phyloP scores from a whole-genome alignment of 2,113 vertebrate genomes.

The Lasiurus cinereus region DNA sequence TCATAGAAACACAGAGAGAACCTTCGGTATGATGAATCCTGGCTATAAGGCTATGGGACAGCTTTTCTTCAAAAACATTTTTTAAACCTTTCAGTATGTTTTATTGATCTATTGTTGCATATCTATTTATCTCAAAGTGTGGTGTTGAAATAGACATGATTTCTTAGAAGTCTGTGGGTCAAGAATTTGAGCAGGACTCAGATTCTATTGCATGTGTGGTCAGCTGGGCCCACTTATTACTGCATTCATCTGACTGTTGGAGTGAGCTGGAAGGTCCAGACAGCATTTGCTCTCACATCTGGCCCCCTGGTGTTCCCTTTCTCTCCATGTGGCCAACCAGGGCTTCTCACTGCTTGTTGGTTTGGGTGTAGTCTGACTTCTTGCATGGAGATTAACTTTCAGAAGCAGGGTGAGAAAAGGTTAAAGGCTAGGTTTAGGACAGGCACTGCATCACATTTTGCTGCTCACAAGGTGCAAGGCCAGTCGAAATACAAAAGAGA shows the following conservation, averaged over 20 bases:
- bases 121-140: background rate
- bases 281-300: accelerated
- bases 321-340: background rate
- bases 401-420: background rate
- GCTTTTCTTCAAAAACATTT: background rate
- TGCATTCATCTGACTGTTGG: accelerated
- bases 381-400: background rate
- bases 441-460: background rate
- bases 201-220: accelerated
- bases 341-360: background rate
- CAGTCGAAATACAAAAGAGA: background rate
- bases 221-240: background rate
- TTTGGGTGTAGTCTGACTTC: background rate
- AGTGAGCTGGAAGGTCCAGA: background rate
- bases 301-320: accelerated
- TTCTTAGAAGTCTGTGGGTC: background rate
- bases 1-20: background rate
- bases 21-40: accelerated
- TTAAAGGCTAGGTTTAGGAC: background rate
- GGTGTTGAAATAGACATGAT: background rate
- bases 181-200: background rate
- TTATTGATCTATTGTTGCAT: background rate
- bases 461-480: background rate
- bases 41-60: accelerated
- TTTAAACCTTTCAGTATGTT: background rate